Base-by-base conservation (phyloP, 2,888 invertebrate species). In the Drosophila barbarae region DNA sequence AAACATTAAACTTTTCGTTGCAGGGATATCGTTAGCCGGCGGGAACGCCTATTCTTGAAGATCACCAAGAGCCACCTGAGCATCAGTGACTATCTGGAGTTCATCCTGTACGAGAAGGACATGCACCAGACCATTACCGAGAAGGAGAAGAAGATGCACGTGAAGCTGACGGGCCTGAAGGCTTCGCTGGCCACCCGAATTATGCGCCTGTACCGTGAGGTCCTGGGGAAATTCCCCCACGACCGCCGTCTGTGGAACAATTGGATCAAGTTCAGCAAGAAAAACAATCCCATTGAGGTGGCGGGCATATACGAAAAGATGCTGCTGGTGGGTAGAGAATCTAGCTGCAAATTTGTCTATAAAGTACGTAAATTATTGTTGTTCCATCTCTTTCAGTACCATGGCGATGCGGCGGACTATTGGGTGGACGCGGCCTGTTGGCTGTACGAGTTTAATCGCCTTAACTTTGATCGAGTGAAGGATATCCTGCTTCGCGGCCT, bases 181-280 rank as follows among this genome's bases (percentile, higher is more conserved):
- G 91, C 86, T 89, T 93, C 83, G 0, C 93, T 97, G 73, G 91
- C 93, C 0, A 93, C 92, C 64, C 92, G 95, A 71, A 91, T 96
- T 10, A 93, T 94, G 80, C 92, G 91, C 80, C 88, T 96, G 23
- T 96, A 95, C 85, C 93, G 93, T 85, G 93, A 93, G 75, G 93
- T 93, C 21, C 90, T 94, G 56, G 90, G 90, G 34, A 91, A 92
- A 71, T 96, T 94, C 84, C 92, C 94, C 77, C 91, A 93, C 81
- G 95, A 96, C 84, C 89, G 94, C 38, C 91, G 93, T 72, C 90
- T 96, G 58, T 95, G 95, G 93, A 91, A 94, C 78, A 93, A 94
- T 42, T 95, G 94, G 82, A 93, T 96, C 54, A 94, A 94, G 80
- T 96, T 96, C 87, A 94, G 94, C 79, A 93, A 92, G 77, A 91